Percentiles rank a stretch among this genome's conserved stretches.
These are phyloP conservation scores for Sitta europaea DNA, from an alignment of 2,113 vertebrate genomes.

Conservation along the genomic window DNA sequence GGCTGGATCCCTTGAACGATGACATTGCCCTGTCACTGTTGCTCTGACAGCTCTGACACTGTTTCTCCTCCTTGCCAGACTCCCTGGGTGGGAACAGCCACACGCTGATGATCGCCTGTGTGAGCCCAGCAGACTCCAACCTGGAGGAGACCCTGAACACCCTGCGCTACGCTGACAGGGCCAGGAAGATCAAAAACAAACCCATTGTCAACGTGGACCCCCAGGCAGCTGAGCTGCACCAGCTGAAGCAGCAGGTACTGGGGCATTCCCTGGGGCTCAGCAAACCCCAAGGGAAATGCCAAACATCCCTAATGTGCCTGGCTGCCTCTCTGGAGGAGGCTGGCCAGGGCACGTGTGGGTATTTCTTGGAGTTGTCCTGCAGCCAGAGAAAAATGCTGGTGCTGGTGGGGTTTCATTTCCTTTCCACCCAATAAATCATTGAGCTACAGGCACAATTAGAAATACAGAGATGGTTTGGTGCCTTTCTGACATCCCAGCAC, in stretches of 20 bases:
- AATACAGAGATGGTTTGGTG: neutral
- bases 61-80: constrained; percentile 68
- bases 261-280: neutral
- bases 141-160: constrained; percentile 98
- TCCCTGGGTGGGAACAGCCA: constrained; percentile 96
- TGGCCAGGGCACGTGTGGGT: neutral
- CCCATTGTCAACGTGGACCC: constrained; percentile 91
- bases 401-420: neutral
- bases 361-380: neutral
- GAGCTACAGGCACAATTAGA: neutral
- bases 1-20: neutral
- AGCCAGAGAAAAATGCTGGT: neutral
- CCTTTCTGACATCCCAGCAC: neutral
- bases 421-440: neutral
- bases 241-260: constrained; percentile 89
- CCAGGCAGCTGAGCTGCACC: constrained; percentile 82
- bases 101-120: constrained; percentile 94
- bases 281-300: neutral
- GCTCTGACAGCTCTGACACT: neutral
- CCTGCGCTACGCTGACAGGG: constrained; percentile 92
- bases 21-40: too few species aligned
- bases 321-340: neutral
- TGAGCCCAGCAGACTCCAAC: constrained; percentile 96
- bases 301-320: accelerated
- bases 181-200: constrained; percentile 97